Conservation (phyloP, 1,140 invertebrate species). For the Oryctes rhinoceros region DNA sequence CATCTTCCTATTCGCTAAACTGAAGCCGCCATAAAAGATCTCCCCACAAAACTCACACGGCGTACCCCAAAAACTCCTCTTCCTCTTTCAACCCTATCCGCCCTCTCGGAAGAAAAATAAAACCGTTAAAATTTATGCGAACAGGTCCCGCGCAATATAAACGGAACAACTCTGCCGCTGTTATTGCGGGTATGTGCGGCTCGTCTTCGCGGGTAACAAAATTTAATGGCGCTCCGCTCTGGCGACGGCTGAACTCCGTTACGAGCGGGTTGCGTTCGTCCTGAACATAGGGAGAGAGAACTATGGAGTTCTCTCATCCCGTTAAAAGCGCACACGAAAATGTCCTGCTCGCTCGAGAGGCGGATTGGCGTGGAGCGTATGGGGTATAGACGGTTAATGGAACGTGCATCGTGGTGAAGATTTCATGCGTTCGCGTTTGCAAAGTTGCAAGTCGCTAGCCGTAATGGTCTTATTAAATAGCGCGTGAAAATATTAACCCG, state of each 20-base stretch:
- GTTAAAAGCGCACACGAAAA: slow-evolving; percentile 20
- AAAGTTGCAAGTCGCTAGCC: not conserved
- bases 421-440: slow-evolving; percentile 17
- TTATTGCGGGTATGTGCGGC: not conserved
- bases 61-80: too few relatives aligned
- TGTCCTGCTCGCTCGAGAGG: not conserved
- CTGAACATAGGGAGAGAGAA: not conserved
- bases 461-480: slow-evolving; percentile 8
- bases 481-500: slow-evolving; percentile 7
- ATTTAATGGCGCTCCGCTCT: slow-evolving; percentile 15
- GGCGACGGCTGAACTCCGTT: not conserved
- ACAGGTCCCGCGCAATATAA: slow-evolving; percentile 3
- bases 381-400: not conserved
- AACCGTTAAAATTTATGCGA: slow-evolving; percentile 32
- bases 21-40: too few relatives aligned
- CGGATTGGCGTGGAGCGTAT: not conserved
- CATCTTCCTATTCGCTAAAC: too few relatives aligned
- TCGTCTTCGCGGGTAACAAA: slow-evolving; percentile 33
- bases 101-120: slow-evolving; percentile 7
- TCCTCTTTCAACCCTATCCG: too few relatives aligned
- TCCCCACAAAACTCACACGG: too few relatives aligned
- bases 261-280: not conserved
- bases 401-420: not conserved
- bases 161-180: not conserved
- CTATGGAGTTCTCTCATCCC: not conserved